A percentile compares a stretch with the other conserved stretches of the same genome.
Conservation (phyloP, 2,888 invertebrate species). For the Hanleya hanleyi region DNA sequence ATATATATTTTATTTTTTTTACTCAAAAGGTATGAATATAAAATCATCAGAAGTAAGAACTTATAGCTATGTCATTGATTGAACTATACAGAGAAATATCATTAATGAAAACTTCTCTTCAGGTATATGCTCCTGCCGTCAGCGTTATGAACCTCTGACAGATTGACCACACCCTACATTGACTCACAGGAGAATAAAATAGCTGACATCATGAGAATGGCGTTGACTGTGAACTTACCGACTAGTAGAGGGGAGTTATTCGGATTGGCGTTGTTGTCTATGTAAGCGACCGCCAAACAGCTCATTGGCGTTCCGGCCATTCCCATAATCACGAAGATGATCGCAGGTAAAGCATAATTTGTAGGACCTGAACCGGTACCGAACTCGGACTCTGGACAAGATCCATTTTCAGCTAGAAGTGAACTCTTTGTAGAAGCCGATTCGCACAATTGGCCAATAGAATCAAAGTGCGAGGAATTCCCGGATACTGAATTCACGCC, state of each 20-base stretch:
- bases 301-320: conserved; percentile 4
- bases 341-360: not conserved
- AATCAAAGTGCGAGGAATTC: not conserved
- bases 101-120: too few relatives aligned
- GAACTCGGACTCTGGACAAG: not conserved
- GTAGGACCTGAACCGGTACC: not conserved
- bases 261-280: not conserved
- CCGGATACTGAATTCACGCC: not conserved
- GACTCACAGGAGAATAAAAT: too few relatives aligned
- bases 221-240: not conserved
- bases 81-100: too few relatives aligned
- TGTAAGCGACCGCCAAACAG: not conserved
- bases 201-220: too few relatives aligned
- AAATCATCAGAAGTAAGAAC: too few relatives aligned
- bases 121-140: too few relatives aligned
- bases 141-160: too few relatives aligned
- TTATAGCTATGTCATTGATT: too few relatives aligned
- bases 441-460: not conserved
- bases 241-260: not conserved
- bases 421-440: not conserved
- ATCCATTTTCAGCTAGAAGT: not conserved
- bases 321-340: not conserved
- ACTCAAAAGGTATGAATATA: too few relatives aligned
- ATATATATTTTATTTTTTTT: too few relatives aligned
- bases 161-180: too few relatives aligned